Base-by-base conservation (phyloP, 1,140 invertebrate species). In the Lucilia cuprina region DNA sequence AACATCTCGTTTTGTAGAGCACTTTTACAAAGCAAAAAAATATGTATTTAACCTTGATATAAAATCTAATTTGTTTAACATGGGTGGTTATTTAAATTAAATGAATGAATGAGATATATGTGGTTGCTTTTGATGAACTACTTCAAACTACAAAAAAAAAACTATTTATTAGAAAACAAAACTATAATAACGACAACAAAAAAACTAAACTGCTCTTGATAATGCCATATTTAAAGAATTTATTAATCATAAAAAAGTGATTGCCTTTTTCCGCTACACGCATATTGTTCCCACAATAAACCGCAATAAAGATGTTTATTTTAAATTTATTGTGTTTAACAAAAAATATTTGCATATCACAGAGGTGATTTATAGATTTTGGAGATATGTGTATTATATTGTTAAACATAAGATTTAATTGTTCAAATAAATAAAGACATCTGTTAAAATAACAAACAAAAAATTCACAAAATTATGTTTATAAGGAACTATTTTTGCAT, bases 141-240 rank as follows among this genome's bases (percentile, higher is more conserved):
- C 65, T 70, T 70, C n/a, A 70, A 65, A 70, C n/a, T 12, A 14
- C 13, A 49, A 12, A 49, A 49, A 65, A 65, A 65, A 21, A 41
- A 41, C 41, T 41, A 41, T 41, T 41, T 41, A 41, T 41, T 41
- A 41, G 41, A 41, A 41, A 41, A 41, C 41, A 41, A 41, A 41
- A 41, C 41, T 41, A 41, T 41, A 8, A 2, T 30, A 1, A 30
- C 3, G 3, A 49, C 13, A 55, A 17, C 7, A 12, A 70, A n/a
- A n/a, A n/a, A n/a, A n/a, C n/a, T n/a, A n/a, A 70, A 70, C 5
- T 70, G 65, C 65, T 70, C 65, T 70, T 70, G 65, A 70, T 70
- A 12, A 8, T 12, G n/a, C 19, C 65, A 70, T 70, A 70, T 70
- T 21, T 70, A 70, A 7, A 70, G 65, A 21, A 70, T 70, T 21